Percentiles rank a stretch among this genome's conserved stretches.
Evolutionary conservation across 2,888 invertebrate genomes (phyloP).

Genomic region (Hemithea aestivaria): DNA sequence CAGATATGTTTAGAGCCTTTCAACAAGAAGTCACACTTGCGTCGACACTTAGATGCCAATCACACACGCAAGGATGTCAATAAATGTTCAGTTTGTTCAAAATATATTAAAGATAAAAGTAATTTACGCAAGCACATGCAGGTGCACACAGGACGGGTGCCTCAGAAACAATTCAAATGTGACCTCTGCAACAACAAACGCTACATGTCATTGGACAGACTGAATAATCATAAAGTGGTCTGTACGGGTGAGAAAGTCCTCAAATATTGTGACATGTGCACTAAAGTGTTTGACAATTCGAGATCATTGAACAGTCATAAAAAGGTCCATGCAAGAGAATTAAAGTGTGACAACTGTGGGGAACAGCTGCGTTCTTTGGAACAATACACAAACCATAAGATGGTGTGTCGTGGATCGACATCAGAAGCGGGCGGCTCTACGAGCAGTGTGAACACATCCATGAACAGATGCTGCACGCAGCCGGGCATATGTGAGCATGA

Average conservation of each 20-base stretch:
- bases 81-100: conserved; percentile 76
- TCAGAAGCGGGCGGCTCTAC: conserved; percentile 49
- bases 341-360: conserved; percentile 74
- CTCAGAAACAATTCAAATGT: conserved; percentile 77
- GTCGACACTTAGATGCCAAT: conserved; percentile 72
- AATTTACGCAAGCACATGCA: conserved; percentile 78
- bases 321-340: conserved; percentile 74
- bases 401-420: conserved; percentile 62
- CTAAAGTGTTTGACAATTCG: conserved; percentile 77
- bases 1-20: conserved; percentile 77
- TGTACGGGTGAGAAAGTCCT: conserved; percentile 74
- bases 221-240: conserved; percentile 75
- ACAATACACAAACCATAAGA: conserved; percentile 73
- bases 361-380: conserved; percentile 74
- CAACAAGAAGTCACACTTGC: conserved; percentile 71
- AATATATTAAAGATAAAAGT: conserved; percentile 77
- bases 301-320: conserved; percentile 76
- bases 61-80: conserved; percentile 77
- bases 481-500: conserved; percentile 75
- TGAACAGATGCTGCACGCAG: conserved; percentile 68
- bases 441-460: conserved; percentile 28
- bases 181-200: conserved; percentile 76
- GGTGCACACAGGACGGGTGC: conserved; percentile 75
- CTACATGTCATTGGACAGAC: conserved; percentile 74
- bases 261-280: conserved; percentile 77